Percentiles rank a stretch among this genome's conserved stretches.
Conservation (phyloP, 1,140 invertebrate species). For the Ceratina calcarata region DNA sequence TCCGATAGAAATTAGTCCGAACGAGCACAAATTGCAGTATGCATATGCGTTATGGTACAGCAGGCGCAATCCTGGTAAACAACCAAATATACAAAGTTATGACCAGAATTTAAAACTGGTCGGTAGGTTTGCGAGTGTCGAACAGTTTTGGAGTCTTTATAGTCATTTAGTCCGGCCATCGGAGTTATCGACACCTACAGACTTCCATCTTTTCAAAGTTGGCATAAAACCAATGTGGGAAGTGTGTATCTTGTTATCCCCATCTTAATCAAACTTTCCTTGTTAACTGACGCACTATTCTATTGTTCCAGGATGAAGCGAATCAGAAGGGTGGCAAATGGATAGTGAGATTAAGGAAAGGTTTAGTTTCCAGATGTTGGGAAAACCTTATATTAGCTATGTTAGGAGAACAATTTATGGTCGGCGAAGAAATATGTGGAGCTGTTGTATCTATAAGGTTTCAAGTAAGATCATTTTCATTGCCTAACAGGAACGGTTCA, state of each 20-base stretch:
- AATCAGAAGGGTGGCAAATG: constrained; percentile 98
- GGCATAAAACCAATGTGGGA: constrained; percentile 99
- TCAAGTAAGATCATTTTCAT: constrained; percentile 83
- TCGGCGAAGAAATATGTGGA: constrained; percentile 99
- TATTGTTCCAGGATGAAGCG: constrained; percentile 87
- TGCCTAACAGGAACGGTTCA: neutral
- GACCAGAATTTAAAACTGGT: constrained; percentile 89
- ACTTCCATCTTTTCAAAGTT: constrained; percentile 98
- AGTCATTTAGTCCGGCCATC: constrained; percentile 93
- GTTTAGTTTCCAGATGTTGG: constrained; percentile 97
- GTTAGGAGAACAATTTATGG: constrained; percentile 99
- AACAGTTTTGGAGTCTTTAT: constrained; percentile 98
- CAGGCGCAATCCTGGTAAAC: constrained; percentile 85
- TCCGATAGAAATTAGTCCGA: constrained; percentile 85
- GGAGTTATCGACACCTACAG: constrained; percentile 93
- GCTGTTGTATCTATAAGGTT: constrained; percentile 97
- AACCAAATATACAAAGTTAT: constrained; percentile 84
- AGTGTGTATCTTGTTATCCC: constrained; percentile 77
- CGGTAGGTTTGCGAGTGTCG: constrained; percentile 93
- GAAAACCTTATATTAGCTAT: constrained; percentile 99
- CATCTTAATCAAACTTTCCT: neutral
- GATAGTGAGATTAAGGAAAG: constrained; percentile 96
- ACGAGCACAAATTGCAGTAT: constrained; percentile 93
- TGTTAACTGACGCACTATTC: constrained; percentile 1
- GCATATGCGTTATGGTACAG: constrained; percentile 95